Conservation (phyloP, 2,113 vertebrate species). For the Otis tarda region DNA sequence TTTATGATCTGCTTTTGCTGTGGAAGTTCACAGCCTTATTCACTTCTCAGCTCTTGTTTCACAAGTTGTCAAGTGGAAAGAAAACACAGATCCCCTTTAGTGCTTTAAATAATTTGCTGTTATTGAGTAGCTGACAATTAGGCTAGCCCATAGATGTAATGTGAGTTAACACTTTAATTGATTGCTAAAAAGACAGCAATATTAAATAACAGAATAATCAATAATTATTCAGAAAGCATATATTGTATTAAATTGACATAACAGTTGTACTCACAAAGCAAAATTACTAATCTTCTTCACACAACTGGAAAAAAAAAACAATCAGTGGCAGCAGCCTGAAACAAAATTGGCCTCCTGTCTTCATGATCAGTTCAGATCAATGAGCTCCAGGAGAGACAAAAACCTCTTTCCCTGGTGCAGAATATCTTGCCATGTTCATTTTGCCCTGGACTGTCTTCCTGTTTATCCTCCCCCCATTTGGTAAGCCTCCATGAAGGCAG, state of each 20-base stretch:
- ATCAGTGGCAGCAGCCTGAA: neutral
- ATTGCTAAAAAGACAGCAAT: neutral
- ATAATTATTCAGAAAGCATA: neutral
- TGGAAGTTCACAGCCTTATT: neutral
- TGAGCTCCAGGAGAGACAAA: neutral
- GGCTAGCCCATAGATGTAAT: neutral
- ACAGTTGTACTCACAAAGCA: neutral
- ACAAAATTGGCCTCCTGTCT: neutral
- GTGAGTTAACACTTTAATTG: neutral
- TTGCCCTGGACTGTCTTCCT: neutral
- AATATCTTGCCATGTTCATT: neutral
- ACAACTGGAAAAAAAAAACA: neutral
- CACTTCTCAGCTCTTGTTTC: neutral
- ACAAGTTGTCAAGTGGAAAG: neutral
- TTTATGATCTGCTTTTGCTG: neutral
- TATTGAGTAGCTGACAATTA: neutral
- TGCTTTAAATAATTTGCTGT: slow-evolving; percentile 16
- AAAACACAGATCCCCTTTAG: neutral
- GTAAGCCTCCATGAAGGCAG: neutral
- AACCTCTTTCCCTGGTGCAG: neutral
- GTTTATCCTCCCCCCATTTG: rapidly evolving
- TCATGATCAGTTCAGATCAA: neutral
- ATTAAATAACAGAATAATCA: neutral
- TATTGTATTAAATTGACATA: neutral
- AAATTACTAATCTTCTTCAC: neutral